Conservation (phyloP, 2,888 invertebrate genomes). For the Malthinus seriepunctatus region DNA sequence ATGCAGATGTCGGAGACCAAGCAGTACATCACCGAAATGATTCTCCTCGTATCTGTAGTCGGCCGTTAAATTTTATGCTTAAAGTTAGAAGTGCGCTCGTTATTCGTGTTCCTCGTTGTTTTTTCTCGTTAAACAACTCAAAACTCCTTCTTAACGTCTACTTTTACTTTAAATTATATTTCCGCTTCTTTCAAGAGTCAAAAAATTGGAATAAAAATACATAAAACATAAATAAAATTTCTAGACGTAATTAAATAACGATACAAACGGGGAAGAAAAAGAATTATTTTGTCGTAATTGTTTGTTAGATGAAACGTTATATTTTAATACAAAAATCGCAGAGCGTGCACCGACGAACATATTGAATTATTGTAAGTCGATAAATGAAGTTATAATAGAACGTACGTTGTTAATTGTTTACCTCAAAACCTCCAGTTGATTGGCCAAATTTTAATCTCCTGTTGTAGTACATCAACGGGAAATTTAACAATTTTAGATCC, state of each 20-base stretch:
- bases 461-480: no score
- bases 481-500: no score
- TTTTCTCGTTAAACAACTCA: constrained; percentile 27
- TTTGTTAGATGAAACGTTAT: background rate
- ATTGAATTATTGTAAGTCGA: no score
- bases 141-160: constrained; percentile 27
- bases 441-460: no score
- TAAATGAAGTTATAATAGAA: no score
- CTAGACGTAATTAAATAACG: constrained; percentile 1
- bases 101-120: constrained; percentile 37
- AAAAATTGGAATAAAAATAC: constrained; percentile 1
- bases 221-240: background rate
- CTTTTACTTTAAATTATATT: constrained; percentile 27
- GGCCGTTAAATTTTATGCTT: constrained; percentile 47
- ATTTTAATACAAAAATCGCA: no score
- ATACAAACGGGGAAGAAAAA: background rate
- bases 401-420: no score
- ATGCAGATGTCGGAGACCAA: constrained; percentile 34
- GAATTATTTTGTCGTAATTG: background rate
- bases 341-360: no score
- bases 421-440: no score
- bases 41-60: constrained; percentile 41
- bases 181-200: background rate
- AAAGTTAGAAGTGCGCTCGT: constrained; percentile 44
- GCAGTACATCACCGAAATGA: constrained; percentile 34